A percentile compares a stretch with the other conserved stretches of the same genome.
Evolutionary conservation across 2,888 invertebrate species (phyloP).

Genomic region (Mechanitis messenoides): DNA sequence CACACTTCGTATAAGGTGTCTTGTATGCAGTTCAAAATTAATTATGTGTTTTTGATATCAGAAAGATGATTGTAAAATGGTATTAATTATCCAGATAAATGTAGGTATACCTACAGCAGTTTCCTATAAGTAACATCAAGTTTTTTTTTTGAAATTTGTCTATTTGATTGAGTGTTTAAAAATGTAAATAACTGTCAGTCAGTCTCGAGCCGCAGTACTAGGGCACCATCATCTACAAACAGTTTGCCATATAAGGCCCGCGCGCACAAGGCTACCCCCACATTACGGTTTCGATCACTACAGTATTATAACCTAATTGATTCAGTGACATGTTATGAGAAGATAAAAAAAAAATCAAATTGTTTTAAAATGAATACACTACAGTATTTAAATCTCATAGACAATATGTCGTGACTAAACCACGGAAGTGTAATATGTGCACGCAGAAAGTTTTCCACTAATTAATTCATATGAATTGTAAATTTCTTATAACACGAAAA

Average conservation of each 20-base stretch:
- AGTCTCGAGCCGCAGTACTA: conserved; percentile 8
- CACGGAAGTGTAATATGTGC: conserved; percentile 19
- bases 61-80: no score
- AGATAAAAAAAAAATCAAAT: no score
- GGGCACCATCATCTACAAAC: conserved; percentile 13
- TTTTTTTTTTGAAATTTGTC: no score
- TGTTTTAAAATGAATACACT: no score
- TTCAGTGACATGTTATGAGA: background rate
- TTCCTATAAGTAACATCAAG: no score
- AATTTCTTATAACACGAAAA: background rate
- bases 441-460: conserved; percentile 21
- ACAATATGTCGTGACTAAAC: conserved; percentile 12
- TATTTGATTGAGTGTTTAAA: background rate
- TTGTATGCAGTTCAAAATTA: no score
- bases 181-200: conserved; percentile 10
- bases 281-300: conserved; percentile 36
- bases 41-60: no score
- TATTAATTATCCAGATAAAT: no score
- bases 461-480: conserved; percentile 9
- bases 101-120: no score
- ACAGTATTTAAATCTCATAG: no score
- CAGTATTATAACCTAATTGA: conserved; percentile 17
- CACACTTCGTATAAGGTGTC: no score
- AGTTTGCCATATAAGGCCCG: conserved; percentile 40
- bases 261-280: conserved; percentile 38